Conservation (phyloP, 2,797 vertebrate species). For the Aselliscus stoliczkanus region DNA sequence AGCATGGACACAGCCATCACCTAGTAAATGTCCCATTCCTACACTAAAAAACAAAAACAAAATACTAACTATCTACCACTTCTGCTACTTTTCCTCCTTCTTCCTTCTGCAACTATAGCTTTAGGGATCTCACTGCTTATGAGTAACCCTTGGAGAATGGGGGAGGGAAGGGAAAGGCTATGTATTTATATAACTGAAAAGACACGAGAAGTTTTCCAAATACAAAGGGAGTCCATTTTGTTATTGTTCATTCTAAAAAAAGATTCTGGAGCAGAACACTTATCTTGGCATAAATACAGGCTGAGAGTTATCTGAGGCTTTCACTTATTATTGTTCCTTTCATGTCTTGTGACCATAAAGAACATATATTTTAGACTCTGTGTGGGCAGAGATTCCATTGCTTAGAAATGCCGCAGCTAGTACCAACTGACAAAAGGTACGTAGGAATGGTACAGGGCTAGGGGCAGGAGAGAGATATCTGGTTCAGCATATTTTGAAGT, state of each 20-base stretch:
- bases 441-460: not conserved
- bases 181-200: not conserved
- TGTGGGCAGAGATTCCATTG: not conserved
- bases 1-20: not conserved
- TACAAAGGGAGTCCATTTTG: not conserved
- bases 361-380: not conserved
- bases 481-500: not conserved
- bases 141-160: not conserved
- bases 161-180: not conserved
- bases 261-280: not conserved
- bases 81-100: not conserved
- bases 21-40: not conserved
- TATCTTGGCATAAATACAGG: not conserved
- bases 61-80: slow-evolving; percentile 19
- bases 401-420: slow-evolving; percentile 12
- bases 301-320: not conserved
- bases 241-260: slow-evolving; percentile 1
- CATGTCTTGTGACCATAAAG: not conserved
- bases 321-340: slow-evolving; percentile 14
- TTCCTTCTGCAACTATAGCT: not conserved
- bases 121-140: slow-evolving; percentile 25
- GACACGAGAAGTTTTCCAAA: not conserved
- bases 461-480: not conserved
- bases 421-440: not conserved
- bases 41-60: slow-evolving; percentile 23